These are phyloP conservation scores for Myzus persicae DNA, from an alignment of 1,140 invertebrate species.

Conservation along the genomic window DNA sequence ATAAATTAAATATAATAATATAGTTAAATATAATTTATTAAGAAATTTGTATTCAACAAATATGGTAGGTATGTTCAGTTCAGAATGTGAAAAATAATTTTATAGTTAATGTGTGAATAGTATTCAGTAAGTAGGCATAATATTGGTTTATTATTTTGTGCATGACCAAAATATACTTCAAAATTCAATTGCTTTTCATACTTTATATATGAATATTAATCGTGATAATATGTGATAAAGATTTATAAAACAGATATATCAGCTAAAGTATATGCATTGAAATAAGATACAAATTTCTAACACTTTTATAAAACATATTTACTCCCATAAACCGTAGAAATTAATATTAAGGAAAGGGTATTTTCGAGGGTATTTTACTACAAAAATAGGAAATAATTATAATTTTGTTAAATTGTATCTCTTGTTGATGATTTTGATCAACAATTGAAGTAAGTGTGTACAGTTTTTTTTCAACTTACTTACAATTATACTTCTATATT, in stretches of 20 bases:
- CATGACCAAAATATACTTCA: too few relatives aligned
- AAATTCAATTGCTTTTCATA: background rate
- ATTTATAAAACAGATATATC: too few relatives aligned
- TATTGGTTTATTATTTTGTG: background rate
- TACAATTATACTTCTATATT: too few relatives aligned
- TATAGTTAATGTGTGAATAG: background rate
- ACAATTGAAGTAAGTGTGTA: background rate
- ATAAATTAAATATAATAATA: too few relatives aligned
- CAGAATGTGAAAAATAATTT: background rate
- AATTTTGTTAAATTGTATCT: background rate
- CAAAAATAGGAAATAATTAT: background rate
- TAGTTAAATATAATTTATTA: background rate
- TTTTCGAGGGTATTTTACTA: background rate
- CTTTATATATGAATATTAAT: background rate
- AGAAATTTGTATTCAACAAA: too few relatives aligned
- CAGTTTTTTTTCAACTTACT: background rate
- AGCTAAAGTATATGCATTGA: too few relatives aligned
- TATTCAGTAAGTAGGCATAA: background rate
- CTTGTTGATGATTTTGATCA: background rate
- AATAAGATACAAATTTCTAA: background rate
- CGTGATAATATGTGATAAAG: too few relatives aligned
- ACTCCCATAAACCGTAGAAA: background rate
- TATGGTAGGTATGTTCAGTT: too few relatives aligned
- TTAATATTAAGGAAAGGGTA: background rate
- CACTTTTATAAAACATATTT: too few relatives aligned